Conservation (phyloP, 2,113 vertebrate genomes). For the Lycaon pictus region DNA sequence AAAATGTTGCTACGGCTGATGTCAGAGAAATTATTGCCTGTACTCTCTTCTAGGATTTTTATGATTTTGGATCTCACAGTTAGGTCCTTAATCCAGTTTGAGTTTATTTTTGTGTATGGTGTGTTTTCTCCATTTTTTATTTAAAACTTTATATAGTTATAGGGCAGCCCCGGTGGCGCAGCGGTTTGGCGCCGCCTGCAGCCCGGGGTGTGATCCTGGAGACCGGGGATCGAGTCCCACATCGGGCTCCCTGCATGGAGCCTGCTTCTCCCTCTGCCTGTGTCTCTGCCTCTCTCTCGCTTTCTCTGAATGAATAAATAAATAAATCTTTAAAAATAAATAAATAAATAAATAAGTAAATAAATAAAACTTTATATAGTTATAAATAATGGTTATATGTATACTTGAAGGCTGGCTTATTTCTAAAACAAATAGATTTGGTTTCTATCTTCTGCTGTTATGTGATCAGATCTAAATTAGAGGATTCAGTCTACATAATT, state of each 20-base stretch:
- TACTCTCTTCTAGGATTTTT: background rate
- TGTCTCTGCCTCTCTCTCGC: no score
- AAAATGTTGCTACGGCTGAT: background rate
- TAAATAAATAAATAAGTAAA: no score
- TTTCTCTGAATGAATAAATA: no score
- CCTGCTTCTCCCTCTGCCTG: no score
- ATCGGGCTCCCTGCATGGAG: no score
- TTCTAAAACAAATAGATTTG: slow-evolving; percentile 56
- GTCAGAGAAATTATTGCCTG: background rate
- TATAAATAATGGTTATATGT: background rate
- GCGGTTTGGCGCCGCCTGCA: no score
- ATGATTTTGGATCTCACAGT: background rate
- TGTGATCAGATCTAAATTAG: slow-evolving; percentile 25
- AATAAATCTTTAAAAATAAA: no score
- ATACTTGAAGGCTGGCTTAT: slow-evolving; percentile 35
- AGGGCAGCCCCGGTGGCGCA: background rate
- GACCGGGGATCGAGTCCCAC: no score
- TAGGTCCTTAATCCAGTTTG: background rate
- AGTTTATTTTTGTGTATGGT: background rate
- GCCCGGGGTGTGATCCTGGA: no score
- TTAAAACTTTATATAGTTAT: slow-evolving; percentile 26
- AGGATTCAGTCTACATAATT: slow-evolving; percentile 28
- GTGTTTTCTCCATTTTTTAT: slow-evolving; percentile 28
- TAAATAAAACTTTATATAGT: background rate
- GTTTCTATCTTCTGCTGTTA: background rate